A percentile compares a stretch with the other conserved stretches of the same genome.
phyloP scores from a whole-genome alignment of 1,140 invertebrate genomes.

The Epicauta chinensis region DNA sequence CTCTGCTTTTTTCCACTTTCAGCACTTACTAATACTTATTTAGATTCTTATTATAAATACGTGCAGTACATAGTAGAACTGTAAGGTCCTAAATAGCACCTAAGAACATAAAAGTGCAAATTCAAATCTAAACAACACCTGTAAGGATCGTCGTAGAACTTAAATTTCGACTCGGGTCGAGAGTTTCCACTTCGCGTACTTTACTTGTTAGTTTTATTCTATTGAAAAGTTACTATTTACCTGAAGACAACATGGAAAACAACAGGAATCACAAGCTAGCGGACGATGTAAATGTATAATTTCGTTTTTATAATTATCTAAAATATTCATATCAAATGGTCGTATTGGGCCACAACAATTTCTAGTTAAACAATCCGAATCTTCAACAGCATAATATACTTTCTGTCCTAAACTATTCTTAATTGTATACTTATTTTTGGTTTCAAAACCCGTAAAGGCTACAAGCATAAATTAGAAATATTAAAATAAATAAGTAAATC shows the following conservation, averaged over 20 bases:
- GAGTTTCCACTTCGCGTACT: too few relatives aligned
- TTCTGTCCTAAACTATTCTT: slow-evolving; percentile 73
- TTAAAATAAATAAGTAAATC: neutral
- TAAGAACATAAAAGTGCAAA: too few relatives aligned
- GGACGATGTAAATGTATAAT: slow-evolving; percentile 72
- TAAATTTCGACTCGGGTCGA: too few relatives aligned
- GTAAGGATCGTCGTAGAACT: too few relatives aligned
- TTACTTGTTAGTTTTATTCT: too few relatives aligned
- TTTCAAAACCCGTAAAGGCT: slow-evolving; percentile 76
- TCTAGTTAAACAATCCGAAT: slow-evolving; percentile 71
- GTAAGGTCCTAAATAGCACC: too few relatives aligned
- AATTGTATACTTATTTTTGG: slow-evolving; percentile 81
- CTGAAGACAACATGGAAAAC: slow-evolving; percentile 80
- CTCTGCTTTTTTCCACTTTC: too few relatives aligned
- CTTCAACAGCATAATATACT: slow-evolving; percentile 78
- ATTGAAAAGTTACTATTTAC: slow-evolving; percentile 39
- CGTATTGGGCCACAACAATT: slow-evolving; percentile 71
- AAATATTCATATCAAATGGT: slow-evolving; percentile 80
- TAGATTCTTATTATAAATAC: too few relatives aligned
- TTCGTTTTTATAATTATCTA: slow-evolving; percentile 71
- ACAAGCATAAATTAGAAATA: too few relatives aligned
- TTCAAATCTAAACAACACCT: too few relatives aligned
- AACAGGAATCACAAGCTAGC: slow-evolving; percentile 70
- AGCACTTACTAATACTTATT: too few relatives aligned
- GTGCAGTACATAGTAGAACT: too few relatives aligned